phyloP scores from a whole-genome alignment of 2,797 vertebrate genomes.

The Ptychobarbus kaznakovi region DNA sequence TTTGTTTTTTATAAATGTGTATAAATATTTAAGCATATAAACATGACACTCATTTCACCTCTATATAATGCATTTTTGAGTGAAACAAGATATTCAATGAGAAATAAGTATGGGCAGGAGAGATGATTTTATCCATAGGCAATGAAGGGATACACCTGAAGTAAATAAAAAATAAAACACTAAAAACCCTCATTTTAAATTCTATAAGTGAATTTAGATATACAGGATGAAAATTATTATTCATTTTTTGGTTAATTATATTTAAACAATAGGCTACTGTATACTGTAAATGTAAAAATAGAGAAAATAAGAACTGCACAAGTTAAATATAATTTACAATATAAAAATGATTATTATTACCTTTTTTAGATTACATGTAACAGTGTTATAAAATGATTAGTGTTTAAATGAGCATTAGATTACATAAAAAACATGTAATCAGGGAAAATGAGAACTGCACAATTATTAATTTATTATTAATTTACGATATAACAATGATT shows the following conservation, averaged over 20 bases:
- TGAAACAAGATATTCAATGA: background rate
- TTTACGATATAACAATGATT: no score
- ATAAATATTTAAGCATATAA: slow-evolving; percentile 18
- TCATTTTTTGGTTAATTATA: background rate
- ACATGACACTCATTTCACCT: background rate
- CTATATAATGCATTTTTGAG: background rate
- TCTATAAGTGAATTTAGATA: background rate
- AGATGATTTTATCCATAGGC: background rate
- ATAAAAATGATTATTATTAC: no score
- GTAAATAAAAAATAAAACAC: background rate
- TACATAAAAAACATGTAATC: no score
- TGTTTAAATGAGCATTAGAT: no score
- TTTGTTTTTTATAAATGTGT: background rate
- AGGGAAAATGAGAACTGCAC: no score
- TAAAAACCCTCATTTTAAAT: background rate
- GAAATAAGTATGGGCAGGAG: background rate
- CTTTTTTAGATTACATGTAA: background rate
- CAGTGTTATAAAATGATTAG: background rate
- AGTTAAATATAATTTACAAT: no score
- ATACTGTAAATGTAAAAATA: background rate
- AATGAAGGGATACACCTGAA: background rate
- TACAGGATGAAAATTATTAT: background rate
- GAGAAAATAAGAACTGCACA: background rate
- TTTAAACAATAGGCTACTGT: background rate
- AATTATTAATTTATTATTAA: no score